Base-by-base conservation (phyloP, 2,888 invertebrate genomes). In the Toxonevra muliebris region DNA sequence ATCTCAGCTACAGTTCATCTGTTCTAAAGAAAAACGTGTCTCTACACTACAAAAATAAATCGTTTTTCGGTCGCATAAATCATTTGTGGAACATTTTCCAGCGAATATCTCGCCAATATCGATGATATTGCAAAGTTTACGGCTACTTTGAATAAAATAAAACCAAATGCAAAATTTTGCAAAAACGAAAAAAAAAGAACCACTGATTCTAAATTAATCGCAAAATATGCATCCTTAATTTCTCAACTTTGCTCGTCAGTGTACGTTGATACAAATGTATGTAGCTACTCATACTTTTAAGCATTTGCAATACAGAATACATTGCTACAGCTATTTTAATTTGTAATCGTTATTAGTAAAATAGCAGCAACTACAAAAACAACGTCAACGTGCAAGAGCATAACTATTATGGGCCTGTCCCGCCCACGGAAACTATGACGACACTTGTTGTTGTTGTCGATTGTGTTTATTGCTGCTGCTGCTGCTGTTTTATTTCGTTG, bases 341-440 rank as follows among this genome's bases (percentile, higher is more conserved):
- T 43, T 63, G 63, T 65, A 54, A 65, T 65, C 50, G 52, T 8
- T n/a, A n/a, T 30, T 30, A 30, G 30, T 30, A 30, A 30, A 30
- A 30, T 7, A 30, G 15, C 48, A 48, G 10, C 48, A 15, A 48
- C 48, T 10, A 11, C 48, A 48, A n/a, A 13, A 45, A 45, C 45
- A 13, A 13, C 45, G 13, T 11, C 53, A 48, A 65, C 52, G 7
- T 54, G 50, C 8, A 15, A 30, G 61, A 54, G 52, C 48, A 13
- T 54, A 19, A 13, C 61, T 74, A 77, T 77, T 79, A 80, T 77
- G 75, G 77, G 74, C 74, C 75, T 76, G 80, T 79, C 78, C 81
- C 77, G 78, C 78, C 79, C 77, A 75, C 75, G 73, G 74, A 66
- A 68, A 73, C 73, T 76, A 73, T 79, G 77, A 77, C 79, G 77